Evolutionary conservation across 2,113 vertebrate species (phyloP), one percentile per base, ranked within the genome.

Genomic region (Malurus melanocephalus): DNA sequence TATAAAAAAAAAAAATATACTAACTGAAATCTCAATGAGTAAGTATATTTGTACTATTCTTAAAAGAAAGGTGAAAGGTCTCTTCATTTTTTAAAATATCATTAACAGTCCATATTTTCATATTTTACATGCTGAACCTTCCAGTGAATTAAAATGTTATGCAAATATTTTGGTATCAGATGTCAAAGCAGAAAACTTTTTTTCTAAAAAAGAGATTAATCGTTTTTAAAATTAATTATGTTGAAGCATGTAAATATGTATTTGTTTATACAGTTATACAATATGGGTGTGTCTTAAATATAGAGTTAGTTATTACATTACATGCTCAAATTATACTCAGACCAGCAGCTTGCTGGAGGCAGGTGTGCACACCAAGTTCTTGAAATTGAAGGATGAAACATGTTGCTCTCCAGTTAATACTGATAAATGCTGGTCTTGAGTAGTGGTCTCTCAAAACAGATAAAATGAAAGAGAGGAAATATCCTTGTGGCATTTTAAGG

Each of bases 1-100:
- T 65, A 67, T 28, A 76, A 71, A 40, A 16, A 0, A 0, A 76
- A 71, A 40, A 16, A 0, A 0, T 61, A 38, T 40, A 23, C 7
- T 57, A 33, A 5, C 38, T 69, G 53, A 77, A 77, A 0, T 55
- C 55, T 57, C 19, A 55, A 33, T 46, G 2, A 57, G 13, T 40
- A 45, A 38, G 2, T 32, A 4, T 27, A 48, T 57, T 64, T 60
- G 3, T 51, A 38, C 9, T 46, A 15, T 51, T 78, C 74, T 82
- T 33, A 33, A 60, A 62, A 79, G n/a, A 81, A 72, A 68, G 0
- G 2, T 0, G 30, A 64, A 32, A 81, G 1, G 9, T 43, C 1
- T 1, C 9, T 72, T 85, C 1, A 48, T 40, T 85, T 88, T 62
- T 62, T 30, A 0, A 66, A 79, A 30, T 59, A 43, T 16, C 35